Base-by-base conservation (phyloP, 1,140 invertebrate genomes). In the Temnothorax longispinosus region DNA sequence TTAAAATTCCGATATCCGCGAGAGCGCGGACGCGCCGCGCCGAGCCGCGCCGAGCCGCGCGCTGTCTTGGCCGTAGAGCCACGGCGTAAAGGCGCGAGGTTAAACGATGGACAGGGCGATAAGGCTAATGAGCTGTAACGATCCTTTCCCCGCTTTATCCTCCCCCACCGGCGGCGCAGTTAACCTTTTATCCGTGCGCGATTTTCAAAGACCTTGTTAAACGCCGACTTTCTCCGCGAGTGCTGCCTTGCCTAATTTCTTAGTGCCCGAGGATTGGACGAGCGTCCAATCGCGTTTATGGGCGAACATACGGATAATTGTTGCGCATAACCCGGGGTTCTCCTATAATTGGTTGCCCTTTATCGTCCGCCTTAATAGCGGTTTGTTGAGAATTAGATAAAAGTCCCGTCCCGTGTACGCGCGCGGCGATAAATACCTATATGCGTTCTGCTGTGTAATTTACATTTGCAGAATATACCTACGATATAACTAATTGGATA, bases 71-170 rank as follows among this genome's bases (percentile, higher is more conserved):
- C 67, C 50, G 32, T 27, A 21, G 47, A 41, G 44, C 44, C 47
- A 62, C 41, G n/a, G 47, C 50, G 85, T 62, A 84, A 82, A 90
- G 89, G 87, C 88, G 90, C 56, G 87, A 91, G 89, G 90, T 90
- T 90, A 90, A 91, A 85, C 84, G 90, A 91, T 91, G 84, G 85
- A 84, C 89, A 72, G 71, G 58, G 88, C 90, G 90, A 91, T 91
- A 91, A 91, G 90, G 84, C 89, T 91, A 91, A 91, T 91, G 90
- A 91, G 89, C 89, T 87, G 52, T 88, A 91, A 90, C 90, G 90
- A 90, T 86, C 87, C 90, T 90, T 90, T 91, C 90, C 90, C 89
- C 84, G 56, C 86, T 88, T 91, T 90, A 87, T 60, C 52, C 64
- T 67, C 35, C 74, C 67, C 52, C 67, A 27, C 44, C 80, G 62